Conservation (phyloP, 2,797 vertebrate species). For the Argyrosomus regius region DNA sequence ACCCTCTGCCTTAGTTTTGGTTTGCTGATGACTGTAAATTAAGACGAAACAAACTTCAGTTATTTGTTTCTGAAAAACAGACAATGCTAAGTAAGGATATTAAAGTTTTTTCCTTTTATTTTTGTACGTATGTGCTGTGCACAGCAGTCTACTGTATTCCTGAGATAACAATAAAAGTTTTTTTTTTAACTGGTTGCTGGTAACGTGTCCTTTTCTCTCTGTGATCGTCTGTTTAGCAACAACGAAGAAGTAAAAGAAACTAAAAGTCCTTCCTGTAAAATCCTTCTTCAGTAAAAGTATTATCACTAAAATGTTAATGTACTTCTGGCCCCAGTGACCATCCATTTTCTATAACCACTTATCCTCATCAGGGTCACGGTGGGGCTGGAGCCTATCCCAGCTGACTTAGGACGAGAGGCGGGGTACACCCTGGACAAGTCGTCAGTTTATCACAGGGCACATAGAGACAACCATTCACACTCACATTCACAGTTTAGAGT, state of each 20-base stretch:
- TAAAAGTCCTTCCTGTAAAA: neutral
- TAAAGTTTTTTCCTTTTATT: slow-evolving; percentile 80
- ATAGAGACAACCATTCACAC: too few relatives aligned
- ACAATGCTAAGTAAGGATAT: slow-evolving; percentile 81
- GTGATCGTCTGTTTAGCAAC: neutral
- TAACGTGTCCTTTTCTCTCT: slow-evolving; percentile 43
- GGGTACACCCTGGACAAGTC: too few relatives aligned
- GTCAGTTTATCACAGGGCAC: too few relatives aligned
- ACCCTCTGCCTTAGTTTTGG: slow-evolving; percentile 88
- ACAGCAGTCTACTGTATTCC: slow-evolving; percentile 93
- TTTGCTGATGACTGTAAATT: slow-evolving; percentile 88
- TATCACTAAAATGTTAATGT: neutral
- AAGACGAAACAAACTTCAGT: slow-evolving; percentile 84
- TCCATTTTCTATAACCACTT: too few relatives aligned
- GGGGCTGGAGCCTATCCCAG: too few relatives aligned
- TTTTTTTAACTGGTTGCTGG: slow-evolving; percentile 81
- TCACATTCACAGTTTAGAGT: too few relatives aligned
- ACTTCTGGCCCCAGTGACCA: too few relatives aligned
- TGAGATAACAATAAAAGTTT: slow-evolving; percentile 88
- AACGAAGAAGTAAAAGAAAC: neutral
- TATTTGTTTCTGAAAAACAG: slow-evolving; percentile 87
- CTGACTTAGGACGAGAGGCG: too few relatives aligned
- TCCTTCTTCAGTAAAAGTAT: too few relatives aligned
- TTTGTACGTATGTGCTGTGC: slow-evolving; percentile 97
- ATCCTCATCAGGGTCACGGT: too few relatives aligned